phyloP scores from a whole-genome alignment of 1,140 invertebrate genomes.

The Solenopsis fugax region DNA sequence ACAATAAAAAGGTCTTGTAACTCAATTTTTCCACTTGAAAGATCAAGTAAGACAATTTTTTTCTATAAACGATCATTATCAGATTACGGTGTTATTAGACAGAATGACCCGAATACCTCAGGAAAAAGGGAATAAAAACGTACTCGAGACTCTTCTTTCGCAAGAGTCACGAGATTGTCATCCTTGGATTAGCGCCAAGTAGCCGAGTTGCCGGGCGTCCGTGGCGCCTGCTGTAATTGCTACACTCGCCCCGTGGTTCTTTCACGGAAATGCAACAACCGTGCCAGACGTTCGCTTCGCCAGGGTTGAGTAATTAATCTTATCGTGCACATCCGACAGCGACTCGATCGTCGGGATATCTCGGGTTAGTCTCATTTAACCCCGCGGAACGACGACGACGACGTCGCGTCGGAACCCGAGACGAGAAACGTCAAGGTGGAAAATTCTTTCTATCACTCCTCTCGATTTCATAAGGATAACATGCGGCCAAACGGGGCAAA shows the following conservation, averaged over 20 bases:
- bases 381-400: background rate
- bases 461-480: background rate
- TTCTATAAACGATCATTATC: background rate
- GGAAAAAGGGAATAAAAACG: background rate
- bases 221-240: conserved; percentile 39
- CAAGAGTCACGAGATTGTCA: background rate
- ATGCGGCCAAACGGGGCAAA: background rate
- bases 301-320: conserved; percentile 31
- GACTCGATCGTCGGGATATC: conserved; percentile 1
- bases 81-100: background rate
- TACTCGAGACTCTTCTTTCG: background rate
- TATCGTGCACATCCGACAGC: background rate
- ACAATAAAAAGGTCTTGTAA: background rate
- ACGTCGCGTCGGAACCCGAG: conserved; percentile 6
- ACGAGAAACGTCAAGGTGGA: background rate
- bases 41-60: background rate
- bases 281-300: conserved; percentile 23
- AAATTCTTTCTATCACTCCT: background rate
- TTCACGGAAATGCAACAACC: conserved; percentile 37
- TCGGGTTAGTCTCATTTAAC: conserved; percentile 37
- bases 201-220: background rate
- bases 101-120: conserved; percentile 19
- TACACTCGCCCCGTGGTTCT: background rate
- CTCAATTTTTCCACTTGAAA: background rate
- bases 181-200: conserved; percentile 40